phyloP scores from a whole-genome alignment of 1,140 invertebrate genomes.

The Lycorma delicatula region DNA sequence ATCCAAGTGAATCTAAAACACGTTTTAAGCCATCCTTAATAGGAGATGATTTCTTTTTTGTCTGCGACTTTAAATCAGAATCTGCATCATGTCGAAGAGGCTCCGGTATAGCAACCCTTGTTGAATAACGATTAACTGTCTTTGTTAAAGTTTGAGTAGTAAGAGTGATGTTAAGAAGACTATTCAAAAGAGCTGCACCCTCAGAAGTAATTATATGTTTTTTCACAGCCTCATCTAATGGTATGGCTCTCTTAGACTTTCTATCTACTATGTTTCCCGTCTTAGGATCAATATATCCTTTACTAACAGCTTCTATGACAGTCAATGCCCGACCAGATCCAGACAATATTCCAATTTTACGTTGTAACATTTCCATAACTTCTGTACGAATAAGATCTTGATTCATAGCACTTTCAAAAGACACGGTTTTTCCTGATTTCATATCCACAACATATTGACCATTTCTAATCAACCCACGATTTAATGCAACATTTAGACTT shows the following conservation, averaged over 20 bases:
- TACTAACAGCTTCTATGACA: slow-evolving; percentile 76
- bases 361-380: slow-evolving; percentile 74
- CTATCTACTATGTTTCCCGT: slow-evolving; percentile 77
- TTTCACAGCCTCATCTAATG: slow-evolving; percentile 77
- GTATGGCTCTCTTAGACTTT: slow-evolving; percentile 61
- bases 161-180: slow-evolving; percentile 72
- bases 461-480: slow-evolving; percentile 66
- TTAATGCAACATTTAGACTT: slow-evolving; percentile 76
- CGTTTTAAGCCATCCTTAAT: slow-evolving; percentile 30
- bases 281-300: slow-evolving; percentile 72
- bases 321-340: slow-evolving; percentile 56
- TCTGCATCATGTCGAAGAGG: neutral
- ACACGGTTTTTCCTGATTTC: slow-evolving; percentile 61
- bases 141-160: slow-evolving; percentile 77
- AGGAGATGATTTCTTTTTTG: slow-evolving; percentile 36
- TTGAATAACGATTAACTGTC: slow-evolving; percentile 49
- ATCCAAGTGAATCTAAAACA: slow-evolving; percentile 13
- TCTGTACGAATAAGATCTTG: slow-evolving; percentile 59
- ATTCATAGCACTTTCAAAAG: slow-evolving; percentile 55
- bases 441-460: slow-evolving; percentile 62
- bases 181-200: slow-evolving; percentile 73
- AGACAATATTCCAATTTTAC: slow-evolving; percentile 69
- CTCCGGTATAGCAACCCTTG: slow-evolving; percentile 32
- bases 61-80: slow-evolving; percentile 42
- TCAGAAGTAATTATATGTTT: slow-evolving; percentile 74